Evolutionary conservation across 2,113 vertebrate species (phyloP), one percentile per base, ranked within the genome.

Genomic region (Vanacampus margaritifer): DNA sequence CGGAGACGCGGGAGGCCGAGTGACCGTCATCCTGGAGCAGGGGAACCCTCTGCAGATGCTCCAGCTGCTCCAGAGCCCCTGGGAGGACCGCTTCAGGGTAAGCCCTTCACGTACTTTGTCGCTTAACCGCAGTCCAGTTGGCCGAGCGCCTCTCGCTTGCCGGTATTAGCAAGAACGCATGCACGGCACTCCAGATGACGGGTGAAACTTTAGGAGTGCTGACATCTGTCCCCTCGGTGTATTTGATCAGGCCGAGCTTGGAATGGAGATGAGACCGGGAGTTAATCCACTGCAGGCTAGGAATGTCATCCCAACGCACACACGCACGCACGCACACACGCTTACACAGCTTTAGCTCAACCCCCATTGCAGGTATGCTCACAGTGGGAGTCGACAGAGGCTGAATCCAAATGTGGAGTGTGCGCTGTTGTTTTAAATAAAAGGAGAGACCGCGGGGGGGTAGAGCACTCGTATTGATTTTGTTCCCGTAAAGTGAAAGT

Each of bases 1-100:
- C 36, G 89, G 90, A 50, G 79, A 84, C 7, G 36, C 57, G 75
- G 60, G 10, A 67, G 90, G 37, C 79, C 73, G 90, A 74, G 89
- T 95, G 69, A 92, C 92, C 7, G 92, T 94, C 11, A 93, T 94
- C 76, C 82, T 95, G 89, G 95, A 97, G 84, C 92, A 94, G 78
- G 95, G 95, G 68, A 84, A 82, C 65, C 94, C 95, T 54, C 90
- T 97, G 68, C 94, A 96, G 91, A 96, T 97, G 94, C 96, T 97
- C 89, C 93, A 95, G 88, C 93, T 97, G 73, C 92, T 96, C 66
- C 95, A 97, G 91, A 95, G 93, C 80, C 93, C 95, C 84, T 97
- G 95, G 95, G 95, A 97, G 82, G 94, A 96, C 85, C 89, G 95
- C 86, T 97, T 97, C 90, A 93, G 94, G 92, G 94, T 96, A 91